phyloP scores from a whole-genome alignment of 2,888 invertebrate species.

The Palloptera scutellata region DNA sequence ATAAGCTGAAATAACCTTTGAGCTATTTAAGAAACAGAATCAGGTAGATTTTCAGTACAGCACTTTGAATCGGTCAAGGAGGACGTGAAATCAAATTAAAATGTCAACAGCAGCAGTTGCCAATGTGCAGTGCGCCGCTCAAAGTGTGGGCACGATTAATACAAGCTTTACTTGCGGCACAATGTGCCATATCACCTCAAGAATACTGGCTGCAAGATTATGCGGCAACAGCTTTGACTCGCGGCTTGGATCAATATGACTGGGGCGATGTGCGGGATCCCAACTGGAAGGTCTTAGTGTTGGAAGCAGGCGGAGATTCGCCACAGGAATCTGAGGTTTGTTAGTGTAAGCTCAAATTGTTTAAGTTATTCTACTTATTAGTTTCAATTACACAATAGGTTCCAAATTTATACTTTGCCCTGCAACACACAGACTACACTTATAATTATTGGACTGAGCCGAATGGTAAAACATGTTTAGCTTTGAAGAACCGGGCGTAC shows the following conservation, averaged over 20 bases:
- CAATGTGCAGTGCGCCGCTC: constrained; percentile 41
- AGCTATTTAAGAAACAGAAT: no score
- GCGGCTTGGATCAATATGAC: constrained; percentile 59
- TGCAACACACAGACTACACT: constrained; percentile 41
- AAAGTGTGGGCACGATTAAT: constrained; percentile 58
- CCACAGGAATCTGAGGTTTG: constrained; percentile 61
- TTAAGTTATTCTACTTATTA: no score
- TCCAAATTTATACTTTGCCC: constrained; percentile 37
- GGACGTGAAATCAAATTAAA: no score
- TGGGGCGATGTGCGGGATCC: constrained; percentile 66
- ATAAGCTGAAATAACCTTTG: no score
- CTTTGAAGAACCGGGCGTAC: constrained; percentile 53
- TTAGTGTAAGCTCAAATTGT: constrained; percentile 22
- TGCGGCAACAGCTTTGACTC: constrained; percentile 48
- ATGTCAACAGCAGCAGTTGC: background rate
- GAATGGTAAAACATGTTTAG: constrained; percentile 42
- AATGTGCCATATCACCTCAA: constrained; percentile 68
- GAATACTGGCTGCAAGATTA: constrained; percentile 69
- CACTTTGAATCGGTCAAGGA: no score
- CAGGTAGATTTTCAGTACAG: no score
- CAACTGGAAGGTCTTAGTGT: constrained; percentile 63
- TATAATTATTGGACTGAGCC: constrained; percentile 45
- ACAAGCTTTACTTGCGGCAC: constrained; percentile 69
- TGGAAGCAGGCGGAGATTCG: constrained; percentile 67
- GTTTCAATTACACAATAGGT: constrained; percentile 35